Percentiles rank a stretch among this genome's conserved stretches.
These are phyloP conservation scores for Callospermophilus lateralis DNA, from an alignment of 2,113 vertebrate genomes.

Conservation along the genomic window DNA sequence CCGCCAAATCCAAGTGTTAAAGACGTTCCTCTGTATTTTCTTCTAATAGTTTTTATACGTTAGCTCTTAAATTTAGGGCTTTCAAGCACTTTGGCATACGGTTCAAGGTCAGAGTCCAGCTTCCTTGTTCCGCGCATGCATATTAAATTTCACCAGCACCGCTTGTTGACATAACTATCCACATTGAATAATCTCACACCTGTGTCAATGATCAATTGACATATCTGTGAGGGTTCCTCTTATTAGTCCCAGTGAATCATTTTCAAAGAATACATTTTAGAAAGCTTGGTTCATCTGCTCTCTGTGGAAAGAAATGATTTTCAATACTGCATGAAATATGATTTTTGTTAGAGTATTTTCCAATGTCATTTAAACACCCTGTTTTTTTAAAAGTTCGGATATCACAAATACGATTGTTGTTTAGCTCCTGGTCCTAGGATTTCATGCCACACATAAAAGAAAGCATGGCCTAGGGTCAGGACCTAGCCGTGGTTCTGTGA, in stretches of 20 bases:
- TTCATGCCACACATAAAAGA: not conserved
- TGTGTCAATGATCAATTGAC: not conserved
- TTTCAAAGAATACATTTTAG: conserved; percentile 83
- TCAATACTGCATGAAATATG: conserved; percentile 79
- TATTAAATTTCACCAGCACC: not conserved
- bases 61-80: not conserved
- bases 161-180: not conserved
- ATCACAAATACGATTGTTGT: not conserved
- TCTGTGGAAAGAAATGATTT: conserved; percentile 77
- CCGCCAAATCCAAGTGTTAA: not conserved
- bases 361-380: conserved; percentile 76
- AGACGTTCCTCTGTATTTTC: not conserved
- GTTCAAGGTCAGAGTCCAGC: not conserved
- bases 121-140: not conserved
- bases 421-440: not conserved
- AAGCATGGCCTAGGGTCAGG: not conserved
- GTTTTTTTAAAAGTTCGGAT: conserved; percentile 51
- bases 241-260: conserved; percentile 81
- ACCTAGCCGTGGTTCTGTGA: not conserved
- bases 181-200: not conserved
- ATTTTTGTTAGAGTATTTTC: conserved; percentile 77
- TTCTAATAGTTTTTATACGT: not conserved
- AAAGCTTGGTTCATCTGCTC: conserved; percentile 86
- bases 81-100: not conserved
- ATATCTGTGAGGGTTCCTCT: not conserved